Evolutionary conservation across 2,797 vertebrate genomes (phyloP).

Genomic region (Coendou prehensilis): DNA sequence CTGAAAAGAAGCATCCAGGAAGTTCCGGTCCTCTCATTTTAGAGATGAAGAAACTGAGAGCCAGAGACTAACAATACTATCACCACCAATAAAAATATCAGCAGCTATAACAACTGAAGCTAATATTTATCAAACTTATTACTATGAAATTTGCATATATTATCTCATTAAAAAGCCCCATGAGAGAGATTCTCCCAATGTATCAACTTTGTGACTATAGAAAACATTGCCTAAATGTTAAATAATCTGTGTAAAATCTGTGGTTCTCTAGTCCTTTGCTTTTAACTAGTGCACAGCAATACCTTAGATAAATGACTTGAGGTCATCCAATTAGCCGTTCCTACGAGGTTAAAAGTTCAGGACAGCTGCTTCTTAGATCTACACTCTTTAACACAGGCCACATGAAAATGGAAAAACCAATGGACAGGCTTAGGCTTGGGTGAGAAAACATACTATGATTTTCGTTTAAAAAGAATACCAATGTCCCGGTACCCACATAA

Average conservation of each 20-base stretch:
- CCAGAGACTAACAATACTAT: not conserved
- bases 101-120: not conserved
- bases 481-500: not conserved
- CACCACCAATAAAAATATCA: not conserved
- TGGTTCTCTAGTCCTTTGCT: not conserved
- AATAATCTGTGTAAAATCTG: not conserved
- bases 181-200: not conserved
- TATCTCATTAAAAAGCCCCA: slow-evolving; percentile 12
- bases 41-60: slow-evolving; percentile 35
- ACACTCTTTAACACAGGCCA: not conserved
- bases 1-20: not conserved
- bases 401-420: not conserved
- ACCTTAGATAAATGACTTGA: not conserved
- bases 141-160: not conserved
- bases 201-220: not conserved
- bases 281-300: not conserved
- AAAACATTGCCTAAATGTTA: not conserved
- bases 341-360: not conserved
- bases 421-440: not conserved
- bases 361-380: not conserved
- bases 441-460: not conserved
- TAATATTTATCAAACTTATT: not conserved
- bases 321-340: not conserved
- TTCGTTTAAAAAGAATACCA: not conserved
- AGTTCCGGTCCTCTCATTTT: not conserved